These are phyloP conservation scores for Anolis sagrei DNA, from an alignment of 2,113 vertebrate genomes.

Conservation along the genomic window DNA sequence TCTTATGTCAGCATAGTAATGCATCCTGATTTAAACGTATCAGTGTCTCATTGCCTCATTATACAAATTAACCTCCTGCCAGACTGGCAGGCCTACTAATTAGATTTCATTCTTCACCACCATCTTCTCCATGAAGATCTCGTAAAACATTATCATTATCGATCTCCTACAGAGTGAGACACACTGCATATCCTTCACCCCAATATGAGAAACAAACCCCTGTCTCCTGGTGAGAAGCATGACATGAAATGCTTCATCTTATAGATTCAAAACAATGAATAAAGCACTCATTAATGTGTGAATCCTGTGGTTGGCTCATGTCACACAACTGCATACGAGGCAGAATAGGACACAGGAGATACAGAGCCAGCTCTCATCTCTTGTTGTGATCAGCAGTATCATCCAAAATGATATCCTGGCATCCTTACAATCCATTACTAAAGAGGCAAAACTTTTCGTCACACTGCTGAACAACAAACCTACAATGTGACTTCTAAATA, in stretches of 20 bases:
- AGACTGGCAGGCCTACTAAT: not conserved
- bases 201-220: not conserved
- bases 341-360: not conserved
- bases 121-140: slow-evolving; percentile 5
- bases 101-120: not conserved
- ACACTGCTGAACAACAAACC: slow-evolving; percentile 27
- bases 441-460: slow-evolving; percentile 32
- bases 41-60: not conserved
- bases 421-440: slow-evolving; percentile 28
- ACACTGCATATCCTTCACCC: not conserved
- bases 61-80: not conserved
- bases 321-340: slow-evolving; percentile 9
- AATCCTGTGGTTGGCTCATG: rapidly evolving
- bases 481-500: slow-evolving; percentile 39
- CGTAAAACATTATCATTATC: not conserved
- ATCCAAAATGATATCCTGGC: slow-evolving; percentile 43
- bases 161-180: not conserved
- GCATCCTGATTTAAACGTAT: not conserved
- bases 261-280: not conserved
- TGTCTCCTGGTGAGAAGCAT: rapidly evolving
- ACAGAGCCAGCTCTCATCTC: not conserved
- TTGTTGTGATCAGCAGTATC: slow-evolving; percentile 32
- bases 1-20: not conserved
- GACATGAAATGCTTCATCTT: slow-evolving; percentile 5
- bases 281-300: not conserved